Conservation (phyloP, 1,140 invertebrate genomes). For the Lordiphosa stackelbergi region DNA sequence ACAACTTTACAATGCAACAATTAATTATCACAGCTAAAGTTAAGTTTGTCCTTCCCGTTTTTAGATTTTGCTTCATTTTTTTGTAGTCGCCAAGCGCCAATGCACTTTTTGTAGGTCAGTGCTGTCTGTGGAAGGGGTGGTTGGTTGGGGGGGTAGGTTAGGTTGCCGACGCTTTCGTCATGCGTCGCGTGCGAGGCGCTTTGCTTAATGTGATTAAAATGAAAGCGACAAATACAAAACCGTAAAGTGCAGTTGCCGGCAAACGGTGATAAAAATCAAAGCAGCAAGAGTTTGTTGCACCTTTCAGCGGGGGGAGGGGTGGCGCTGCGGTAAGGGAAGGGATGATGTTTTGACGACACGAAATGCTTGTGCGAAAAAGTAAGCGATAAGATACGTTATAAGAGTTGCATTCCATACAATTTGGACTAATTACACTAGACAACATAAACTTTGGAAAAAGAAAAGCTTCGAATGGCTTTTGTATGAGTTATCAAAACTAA, state of each 20-base stretch:
- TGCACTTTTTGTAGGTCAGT: conserved; percentile 71
- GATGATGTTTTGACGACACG: too few species aligned
- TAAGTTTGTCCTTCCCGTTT: too few species aligned
- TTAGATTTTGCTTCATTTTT: conserved; percentile 19
- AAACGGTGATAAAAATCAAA: conserved; percentile 47
- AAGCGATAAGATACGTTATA: too few species aligned
- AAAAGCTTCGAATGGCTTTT: too few species aligned
- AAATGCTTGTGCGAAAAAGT: too few species aligned
- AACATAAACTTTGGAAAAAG: too few species aligned
- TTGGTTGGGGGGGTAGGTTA: conserved; percentile 3
- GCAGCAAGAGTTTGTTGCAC: conserved; percentile 55
- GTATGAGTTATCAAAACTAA: not conserved
- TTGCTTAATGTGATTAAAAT: conserved; percentile 64
- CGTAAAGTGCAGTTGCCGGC: conserved; percentile 18
- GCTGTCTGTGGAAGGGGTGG: conserved; percentile 9
- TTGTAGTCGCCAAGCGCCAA: conserved; percentile 38
- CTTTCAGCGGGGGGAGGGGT: not conserved
- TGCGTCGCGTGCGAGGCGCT: conserved; percentile 53
- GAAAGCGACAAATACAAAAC: conserved; percentile 39
- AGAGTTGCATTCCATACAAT: too few species aligned
- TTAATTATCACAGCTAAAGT: too few species aligned
- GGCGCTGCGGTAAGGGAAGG: too few species aligned
- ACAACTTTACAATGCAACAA: too few species aligned
- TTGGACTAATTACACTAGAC: too few species aligned
- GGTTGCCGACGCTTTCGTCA: conserved; percentile 32